Conservation (phyloP, 2,797 vertebrate genomes). For the Chiroxiphia lanceolata region DNA sequence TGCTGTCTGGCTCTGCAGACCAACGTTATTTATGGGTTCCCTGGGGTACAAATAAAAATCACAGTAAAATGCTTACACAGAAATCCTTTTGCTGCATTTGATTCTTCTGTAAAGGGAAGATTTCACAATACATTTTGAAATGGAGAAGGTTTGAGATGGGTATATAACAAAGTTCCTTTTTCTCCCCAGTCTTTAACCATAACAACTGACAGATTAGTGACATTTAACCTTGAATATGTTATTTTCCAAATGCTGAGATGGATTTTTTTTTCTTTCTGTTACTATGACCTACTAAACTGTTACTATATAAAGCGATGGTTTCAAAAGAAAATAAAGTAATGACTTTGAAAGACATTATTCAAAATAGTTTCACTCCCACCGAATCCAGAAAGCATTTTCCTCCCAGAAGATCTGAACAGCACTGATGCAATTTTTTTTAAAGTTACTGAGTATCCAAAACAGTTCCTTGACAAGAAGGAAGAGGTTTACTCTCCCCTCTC, state of each 20-base stretch:
- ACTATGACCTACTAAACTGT: constrained; percentile 21
- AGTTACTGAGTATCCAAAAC: constrained; percentile 12
- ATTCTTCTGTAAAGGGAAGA: neutral
- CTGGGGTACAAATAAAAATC: neutral
- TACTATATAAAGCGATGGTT: constrained; percentile 34
- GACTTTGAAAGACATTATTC: constrained; percentile 36
- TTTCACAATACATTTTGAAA: neutral
- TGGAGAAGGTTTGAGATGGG: neutral
- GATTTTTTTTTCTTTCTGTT: neutral
- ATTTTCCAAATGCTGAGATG: constrained; percentile 26
- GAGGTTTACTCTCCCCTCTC: neutral
- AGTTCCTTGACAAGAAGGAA: neutral
- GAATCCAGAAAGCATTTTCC: neutral
- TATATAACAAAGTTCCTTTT: neutral
- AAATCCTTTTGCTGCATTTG: neutral
- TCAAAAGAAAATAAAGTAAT: constrained; percentile 18
- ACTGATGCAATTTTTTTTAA: constrained; percentile 43
- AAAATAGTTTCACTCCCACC: constrained; percentile 24
- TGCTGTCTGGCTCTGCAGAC: neutral
- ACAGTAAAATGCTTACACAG: neutral
- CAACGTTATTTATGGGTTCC: neutral
- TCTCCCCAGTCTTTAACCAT: neutral
- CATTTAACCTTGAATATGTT: constrained; percentile 23
- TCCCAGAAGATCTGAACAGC: constrained; percentile 4
- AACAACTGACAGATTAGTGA: neutral